phyloP scores from a whole-genome alignment of 2,113 vertebrate species.

The Corythaeola cristata region DNA sequence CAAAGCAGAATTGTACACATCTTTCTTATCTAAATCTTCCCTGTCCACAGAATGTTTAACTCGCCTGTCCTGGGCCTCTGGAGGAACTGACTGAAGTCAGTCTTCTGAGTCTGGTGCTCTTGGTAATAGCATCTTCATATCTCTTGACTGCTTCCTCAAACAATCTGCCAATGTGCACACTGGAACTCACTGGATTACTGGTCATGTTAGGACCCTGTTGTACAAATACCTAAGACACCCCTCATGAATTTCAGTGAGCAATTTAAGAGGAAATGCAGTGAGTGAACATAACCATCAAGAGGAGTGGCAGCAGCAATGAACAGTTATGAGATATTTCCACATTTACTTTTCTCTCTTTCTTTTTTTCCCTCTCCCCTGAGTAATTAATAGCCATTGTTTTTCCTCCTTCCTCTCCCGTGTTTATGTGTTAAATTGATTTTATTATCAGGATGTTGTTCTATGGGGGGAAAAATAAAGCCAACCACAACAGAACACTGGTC shows the following conservation, averaged over 20 bases:
- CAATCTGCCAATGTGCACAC: fast-evolving
- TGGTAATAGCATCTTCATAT: neutral
- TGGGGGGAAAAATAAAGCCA: neutral
- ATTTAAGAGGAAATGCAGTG: neutral
- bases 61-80: neutral
- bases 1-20: neutral
- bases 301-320: neutral
- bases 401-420: neutral
- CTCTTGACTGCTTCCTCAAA: neutral
- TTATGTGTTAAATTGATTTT: neutral
- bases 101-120: neutral
- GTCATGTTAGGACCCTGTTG: neutral
- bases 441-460: neutral
- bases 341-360: neutral
- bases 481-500: neutral
- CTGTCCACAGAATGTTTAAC: neutral
- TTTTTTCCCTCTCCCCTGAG: neutral
- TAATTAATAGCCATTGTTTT: neutral
- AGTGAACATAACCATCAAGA: neutral
- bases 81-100: neutral
- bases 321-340: neutral
- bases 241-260: neutral
- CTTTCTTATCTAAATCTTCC: slow-evolving; percentile 31
- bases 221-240: neutral
- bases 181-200: neutral